Percentiles rank a stretch among this genome's conserved stretches.
These are phyloP conservation scores for Scaptomyza parva DNA, from an alignment of 2,888 invertebrate species.

Conservation along the genomic window DNA sequence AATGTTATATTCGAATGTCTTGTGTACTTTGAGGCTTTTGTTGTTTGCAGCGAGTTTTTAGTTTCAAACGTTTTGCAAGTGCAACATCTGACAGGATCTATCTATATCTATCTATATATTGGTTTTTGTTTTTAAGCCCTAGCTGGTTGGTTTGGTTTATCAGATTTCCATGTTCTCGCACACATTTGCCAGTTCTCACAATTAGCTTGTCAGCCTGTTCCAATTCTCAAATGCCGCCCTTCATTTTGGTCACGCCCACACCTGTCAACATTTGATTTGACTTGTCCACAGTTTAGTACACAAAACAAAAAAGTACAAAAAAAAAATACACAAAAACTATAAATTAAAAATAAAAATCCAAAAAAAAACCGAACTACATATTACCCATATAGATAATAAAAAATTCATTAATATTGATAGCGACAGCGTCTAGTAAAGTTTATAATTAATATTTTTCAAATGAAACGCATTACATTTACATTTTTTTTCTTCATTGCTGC, in stretches of 20 bases:
- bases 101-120: too few species aligned
- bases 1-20: conserved; percentile 7
- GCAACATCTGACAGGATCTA: conserved; percentile 45
- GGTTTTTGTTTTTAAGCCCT: neutral
- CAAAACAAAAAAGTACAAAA: conserved; percentile 23
- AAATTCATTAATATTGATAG: conserved; percentile 40
- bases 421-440: conserved; percentile 25
- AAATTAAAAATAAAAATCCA: neutral
- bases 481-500: conserved; percentile 18
- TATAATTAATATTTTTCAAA: conserved; percentile 74
- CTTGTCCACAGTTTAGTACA: conserved; percentile 35
- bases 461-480: conserved; percentile 68
- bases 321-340: conserved; percentile 1
- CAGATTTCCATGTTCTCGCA: conserved; percentile 52
- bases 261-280: conserved; percentile 72
- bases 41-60: conserved; percentile 50
- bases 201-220: conserved; percentile 56
- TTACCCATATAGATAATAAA: conserved; percentile 30
- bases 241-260: conserved; percentile 53
- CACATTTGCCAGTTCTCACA: conserved; percentile 69
- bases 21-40: conserved; percentile 7
- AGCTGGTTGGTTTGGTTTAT: too few species aligned
- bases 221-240: conserved; percentile 36
- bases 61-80: conserved; percentile 54
- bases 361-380: neutral